These are phyloP conservation scores for Tricholauxania praeusta DNA, from an alignment of 2,888 invertebrate genomes.

Conservation along the genomic window DNA sequence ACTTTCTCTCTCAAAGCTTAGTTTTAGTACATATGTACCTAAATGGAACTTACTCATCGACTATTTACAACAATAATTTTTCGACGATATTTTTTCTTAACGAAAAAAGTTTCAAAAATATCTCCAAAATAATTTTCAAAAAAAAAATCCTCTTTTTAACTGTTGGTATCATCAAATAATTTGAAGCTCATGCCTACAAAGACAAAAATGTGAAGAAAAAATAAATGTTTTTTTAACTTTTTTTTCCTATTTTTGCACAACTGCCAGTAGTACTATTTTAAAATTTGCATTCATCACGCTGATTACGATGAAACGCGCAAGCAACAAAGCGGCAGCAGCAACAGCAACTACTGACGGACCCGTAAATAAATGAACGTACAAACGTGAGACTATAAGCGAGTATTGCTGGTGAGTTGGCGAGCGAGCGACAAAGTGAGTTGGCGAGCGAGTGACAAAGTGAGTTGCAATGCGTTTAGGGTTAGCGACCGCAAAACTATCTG, in stretches of 20 bases:
- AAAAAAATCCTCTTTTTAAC: too few relatives aligned
- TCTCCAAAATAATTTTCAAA: too few relatives aligned
- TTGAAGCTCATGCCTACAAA: too few relatives aligned
- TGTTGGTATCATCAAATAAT: too few relatives aligned
- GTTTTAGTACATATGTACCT: too few relatives aligned
- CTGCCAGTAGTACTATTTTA: constrained; percentile 25
- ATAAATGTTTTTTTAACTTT: constrained; percentile 21
- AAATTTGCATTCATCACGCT: constrained; percentile 29
- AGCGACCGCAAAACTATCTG: constrained; percentile 69
- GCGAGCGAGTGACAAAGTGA: neutral
- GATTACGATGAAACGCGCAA: constrained; percentile 17
- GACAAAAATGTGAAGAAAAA: too few relatives aligned
- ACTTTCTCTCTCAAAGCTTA: too few relatives aligned
- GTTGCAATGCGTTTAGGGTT: constrained; percentile 55
- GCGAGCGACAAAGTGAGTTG: neutral
- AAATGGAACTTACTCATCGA: too few relatives aligned
- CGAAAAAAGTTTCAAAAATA: too few relatives aligned
- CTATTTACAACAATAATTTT: too few relatives aligned
- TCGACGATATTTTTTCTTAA: too few relatives aligned
- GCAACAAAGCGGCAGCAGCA: constrained; percentile 13
- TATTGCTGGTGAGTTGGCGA: neutral
- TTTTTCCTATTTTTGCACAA: constrained; percentile 57
- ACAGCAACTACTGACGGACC: neutral
- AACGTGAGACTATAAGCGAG: neutral
- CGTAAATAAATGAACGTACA: neutral